phyloP scores from a whole-genome alignment of 2,888 invertebrate genomes.

The Marasmarcha lunaedactyla region DNA sequence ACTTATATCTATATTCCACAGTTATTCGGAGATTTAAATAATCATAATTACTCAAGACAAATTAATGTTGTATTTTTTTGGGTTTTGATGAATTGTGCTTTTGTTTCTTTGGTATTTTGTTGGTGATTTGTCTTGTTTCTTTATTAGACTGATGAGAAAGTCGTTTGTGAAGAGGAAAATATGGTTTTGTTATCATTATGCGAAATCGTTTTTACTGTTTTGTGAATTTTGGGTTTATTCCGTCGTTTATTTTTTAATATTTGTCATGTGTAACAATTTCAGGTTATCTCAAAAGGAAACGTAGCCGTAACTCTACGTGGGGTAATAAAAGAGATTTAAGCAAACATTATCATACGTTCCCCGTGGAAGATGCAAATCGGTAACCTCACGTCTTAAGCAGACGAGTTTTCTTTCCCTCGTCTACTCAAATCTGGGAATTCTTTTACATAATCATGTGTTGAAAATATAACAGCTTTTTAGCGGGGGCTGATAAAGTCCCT shows the following conservation, averaged over 20 bases:
- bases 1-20: conserved; percentile 59
- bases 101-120: conserved; percentile 39
- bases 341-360: conserved; percentile 14
- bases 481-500: conserved; percentile 44
- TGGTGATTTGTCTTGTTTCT: conserved; percentile 57
- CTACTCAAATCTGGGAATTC: conserved; percentile 39
- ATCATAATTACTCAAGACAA: conserved; percentile 48
- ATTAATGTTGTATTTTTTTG: conserved; percentile 44
- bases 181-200: background rate
- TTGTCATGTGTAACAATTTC: too few relatives aligned
- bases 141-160: conserved; percentile 60
- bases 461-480: conserved; percentile 64
- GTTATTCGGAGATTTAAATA: conserved; percentile 61
- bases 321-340: too few relatives aligned
- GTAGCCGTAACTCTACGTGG: too few relatives aligned
- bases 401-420: conserved; percentile 8
- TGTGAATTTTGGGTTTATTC: conserved; percentile 8
- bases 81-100: conserved; percentile 60
- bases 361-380: conserved; percentile 48
- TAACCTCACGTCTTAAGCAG: conserved; percentile 51
- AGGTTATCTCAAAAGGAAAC: too few relatives aligned
- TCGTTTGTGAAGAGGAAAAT: conserved; percentile 30
- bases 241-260: too few relatives aligned
- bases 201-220: background rate
- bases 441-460: conserved; percentile 69